A percentile compares a stretch with the other conserved stretches of the same genome.
These are phyloP conservation scores for Herpailurus yagouaroundi DNA, from an alignment of 2,113 vertebrate genomes.

Conservation along the genomic window DNA sequence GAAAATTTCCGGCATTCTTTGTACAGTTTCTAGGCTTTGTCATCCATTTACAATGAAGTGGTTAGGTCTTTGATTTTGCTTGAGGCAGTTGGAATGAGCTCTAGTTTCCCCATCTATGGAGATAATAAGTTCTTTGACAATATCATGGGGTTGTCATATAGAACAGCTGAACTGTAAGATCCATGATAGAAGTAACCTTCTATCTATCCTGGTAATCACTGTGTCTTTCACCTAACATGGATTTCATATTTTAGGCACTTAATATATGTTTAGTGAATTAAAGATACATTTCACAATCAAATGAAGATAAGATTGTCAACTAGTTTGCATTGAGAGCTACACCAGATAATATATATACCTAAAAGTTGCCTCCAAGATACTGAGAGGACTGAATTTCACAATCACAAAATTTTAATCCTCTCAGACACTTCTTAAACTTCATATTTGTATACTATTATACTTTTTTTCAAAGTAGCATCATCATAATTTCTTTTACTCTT, in stretches of 20 bases:
- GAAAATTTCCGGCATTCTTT: background rate
- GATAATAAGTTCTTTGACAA: background rate
- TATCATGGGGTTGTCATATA: background rate
- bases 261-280: background rate
- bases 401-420: background rate
- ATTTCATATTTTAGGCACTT: background rate
- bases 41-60: background rate
- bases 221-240: background rate
- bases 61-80: background rate
- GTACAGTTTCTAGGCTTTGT: background rate
- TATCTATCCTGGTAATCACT: background rate
- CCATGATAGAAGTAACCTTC: background rate
- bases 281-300: background rate
- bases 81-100: background rate
- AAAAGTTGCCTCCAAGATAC: background rate
- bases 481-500: background rate
- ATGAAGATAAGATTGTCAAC: background rate
- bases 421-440: background rate
- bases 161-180: background rate
- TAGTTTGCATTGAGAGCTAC: background rate
- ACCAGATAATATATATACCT: background rate
- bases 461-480: background rate
- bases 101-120: background rate
- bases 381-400: background rate
- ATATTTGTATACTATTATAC: background rate